Percentiles rank a stretch among this genome's conserved stretches.
Conservation (phyloP, 2,888 invertebrate genomes). For the Scaptomyza caliginosa region DNA sequence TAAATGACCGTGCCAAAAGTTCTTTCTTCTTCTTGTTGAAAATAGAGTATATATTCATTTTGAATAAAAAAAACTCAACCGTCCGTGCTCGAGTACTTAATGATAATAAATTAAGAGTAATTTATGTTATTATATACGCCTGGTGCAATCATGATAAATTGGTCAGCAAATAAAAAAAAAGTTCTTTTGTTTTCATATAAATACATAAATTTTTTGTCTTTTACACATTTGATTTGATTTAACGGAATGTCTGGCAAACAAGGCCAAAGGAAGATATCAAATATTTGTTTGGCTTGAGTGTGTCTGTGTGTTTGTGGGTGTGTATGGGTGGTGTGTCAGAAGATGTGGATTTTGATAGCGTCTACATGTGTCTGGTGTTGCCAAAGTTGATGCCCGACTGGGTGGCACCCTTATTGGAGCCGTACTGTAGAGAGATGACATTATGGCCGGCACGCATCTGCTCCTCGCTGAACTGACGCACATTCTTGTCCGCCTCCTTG, state of each 20-base stretch:
- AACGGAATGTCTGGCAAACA: conserved; percentile 38
- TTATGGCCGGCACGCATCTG: conserved; percentile 96
- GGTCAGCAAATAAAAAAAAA: conserved; percentile 62
- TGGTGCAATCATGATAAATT: conserved; percentile 54
- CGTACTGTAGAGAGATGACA: conserved; percentile 97
- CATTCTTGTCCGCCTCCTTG: conserved; percentile 97
- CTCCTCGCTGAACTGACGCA: conserved; percentile 96
- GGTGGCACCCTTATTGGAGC: conserved; percentile 98
- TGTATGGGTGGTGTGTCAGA: conserved; percentile 14
- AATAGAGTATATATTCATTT: conserved; percentile 70
- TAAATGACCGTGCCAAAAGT: conserved; percentile 44
- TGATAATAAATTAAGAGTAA: conserved; percentile 74
- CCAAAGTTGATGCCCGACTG: conserved; percentile 99
- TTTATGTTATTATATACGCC: conserved; percentile 63
- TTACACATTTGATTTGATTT: conserved; percentile 10
- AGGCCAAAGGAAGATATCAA: conserved; percentile 37
- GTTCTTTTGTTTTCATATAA: conserved; percentile 35
- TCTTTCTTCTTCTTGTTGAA: conserved; percentile 56
- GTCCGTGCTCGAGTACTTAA: conserved; percentile 62
- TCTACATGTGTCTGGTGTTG: conserved; percentile 98
- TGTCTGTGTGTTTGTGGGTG: conserved; percentile 13
- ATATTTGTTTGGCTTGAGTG: conserved; percentile 58
- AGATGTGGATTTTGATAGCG: conserved; percentile 4
- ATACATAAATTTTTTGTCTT: conserved; percentile 32
- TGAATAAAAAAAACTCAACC: conserved; percentile 46